These are phyloP conservation scores for Graphium colonna DNA, from an alignment of 2,888 invertebrate genomes.

Conservation along the genomic window DNA sequence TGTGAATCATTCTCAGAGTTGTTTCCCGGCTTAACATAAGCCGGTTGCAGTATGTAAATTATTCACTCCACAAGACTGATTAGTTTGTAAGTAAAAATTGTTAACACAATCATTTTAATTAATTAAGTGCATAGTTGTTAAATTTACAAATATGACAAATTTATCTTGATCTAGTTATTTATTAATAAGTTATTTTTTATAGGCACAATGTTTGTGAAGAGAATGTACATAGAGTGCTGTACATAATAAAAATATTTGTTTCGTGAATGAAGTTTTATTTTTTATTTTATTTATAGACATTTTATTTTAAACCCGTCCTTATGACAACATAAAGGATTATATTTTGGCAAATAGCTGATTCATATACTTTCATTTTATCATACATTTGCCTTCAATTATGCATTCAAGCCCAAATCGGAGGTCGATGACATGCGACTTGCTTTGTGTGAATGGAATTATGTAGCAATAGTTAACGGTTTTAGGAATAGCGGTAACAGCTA, in stretches of 20 bases:
- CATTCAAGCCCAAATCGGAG: background rate
- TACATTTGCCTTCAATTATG: too few relatives aligned
- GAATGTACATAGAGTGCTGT: conserved; percentile 56
- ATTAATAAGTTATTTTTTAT: conserved; percentile 25
- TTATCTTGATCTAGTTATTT: conserved; percentile 32
- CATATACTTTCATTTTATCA: too few relatives aligned
- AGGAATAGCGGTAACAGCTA: background rate
- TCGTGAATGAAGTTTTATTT: background rate
- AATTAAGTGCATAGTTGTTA: conserved; percentile 26
- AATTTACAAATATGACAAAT: conserved; percentile 42
- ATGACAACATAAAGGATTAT: too few relatives aligned
- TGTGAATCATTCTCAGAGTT: conserved; percentile 88
- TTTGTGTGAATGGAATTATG: background rate
- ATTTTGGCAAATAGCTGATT: too few relatives aligned
- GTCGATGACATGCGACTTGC: background rate
- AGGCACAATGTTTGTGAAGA: conserved; percentile 35
- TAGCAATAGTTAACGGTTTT: background rate
- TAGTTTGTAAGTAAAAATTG: conserved; percentile 50
- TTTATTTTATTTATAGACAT: conserved; percentile 26
- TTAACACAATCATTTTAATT: conserved; percentile 34
- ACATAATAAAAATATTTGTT: conserved; percentile 40
- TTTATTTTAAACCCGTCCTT: too few relatives aligned
- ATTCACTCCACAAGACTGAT: conserved; percentile 72
- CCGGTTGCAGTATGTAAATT: conserved; percentile 42
- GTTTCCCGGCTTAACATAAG: conserved; percentile 86